These are phyloP conservation scores for Tolypeutes matacus DNA, from an alignment of 2,797 vertebrate genomes.

Conservation along the genomic window DNA sequence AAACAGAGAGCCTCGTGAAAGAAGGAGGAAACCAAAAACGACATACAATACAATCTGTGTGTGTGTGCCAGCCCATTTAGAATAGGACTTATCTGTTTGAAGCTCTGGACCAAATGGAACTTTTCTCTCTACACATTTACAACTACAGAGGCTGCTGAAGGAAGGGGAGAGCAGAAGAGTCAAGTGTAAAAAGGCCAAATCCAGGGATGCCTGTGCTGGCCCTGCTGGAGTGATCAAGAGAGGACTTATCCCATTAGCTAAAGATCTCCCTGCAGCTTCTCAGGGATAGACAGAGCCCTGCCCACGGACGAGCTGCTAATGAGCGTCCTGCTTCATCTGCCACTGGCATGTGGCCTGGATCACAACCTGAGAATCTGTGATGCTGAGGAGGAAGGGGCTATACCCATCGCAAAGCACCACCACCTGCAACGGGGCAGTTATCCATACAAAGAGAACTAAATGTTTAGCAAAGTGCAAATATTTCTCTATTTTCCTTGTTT, in stretches of 20 bases:
- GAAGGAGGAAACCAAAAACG: background rate
- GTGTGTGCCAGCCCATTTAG: background rate
- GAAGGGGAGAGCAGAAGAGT: background rate
- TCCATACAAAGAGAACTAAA: background rate
- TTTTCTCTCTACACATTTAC: constrained; percentile 9
- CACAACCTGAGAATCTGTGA: background rate
- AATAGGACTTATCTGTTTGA: background rate
- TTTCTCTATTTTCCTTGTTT: background rate
- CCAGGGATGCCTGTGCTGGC: background rate
- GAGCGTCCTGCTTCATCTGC: background rate
- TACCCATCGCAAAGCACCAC: background rate
- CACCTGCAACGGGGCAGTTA: background rate
- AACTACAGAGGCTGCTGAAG: background rate
- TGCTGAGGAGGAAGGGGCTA: background rate
- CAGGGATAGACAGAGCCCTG: background rate
- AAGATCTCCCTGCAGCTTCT: background rate
- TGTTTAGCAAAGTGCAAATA: background rate
- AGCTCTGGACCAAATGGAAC: background rate
- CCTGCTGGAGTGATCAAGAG: background rate
- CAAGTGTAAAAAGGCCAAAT: background rate
- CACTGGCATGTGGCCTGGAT: background rate
- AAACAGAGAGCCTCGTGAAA: background rate
- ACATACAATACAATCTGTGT: too few species aligned
- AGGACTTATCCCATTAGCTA: background rate
- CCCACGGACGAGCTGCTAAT: background rate